A percentile compares a stretch with the other conserved stretches of the same genome.
Conservation (phyloP, 2,888 invertebrate genomes). For the Podotricha telesiphe region DNA sequence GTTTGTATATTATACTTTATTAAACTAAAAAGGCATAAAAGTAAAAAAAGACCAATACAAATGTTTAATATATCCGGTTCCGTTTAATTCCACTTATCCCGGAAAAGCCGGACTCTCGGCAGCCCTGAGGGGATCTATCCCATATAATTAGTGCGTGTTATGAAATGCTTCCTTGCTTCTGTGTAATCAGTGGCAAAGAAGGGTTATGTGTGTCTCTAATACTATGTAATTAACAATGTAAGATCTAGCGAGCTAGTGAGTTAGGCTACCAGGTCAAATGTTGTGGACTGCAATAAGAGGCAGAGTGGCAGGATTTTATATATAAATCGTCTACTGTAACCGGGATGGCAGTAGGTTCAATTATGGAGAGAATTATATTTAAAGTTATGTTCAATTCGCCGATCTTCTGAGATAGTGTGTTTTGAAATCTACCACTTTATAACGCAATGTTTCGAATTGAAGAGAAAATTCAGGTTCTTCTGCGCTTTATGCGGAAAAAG, state of each 20-base stretch:
- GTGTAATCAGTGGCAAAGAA: slow-evolving; percentile 41
- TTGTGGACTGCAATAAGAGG: neutral
- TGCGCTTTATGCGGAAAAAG: too few species aligned
- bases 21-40: neutral
- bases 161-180: slow-evolving; percentile 45
- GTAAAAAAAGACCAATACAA: neutral
- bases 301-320: too few species aligned
- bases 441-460: too few species aligned
- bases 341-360: too few species aligned
- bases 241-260: slow-evolving; percentile 21
- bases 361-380: too few species aligned
- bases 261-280: slow-evolving; percentile 24
- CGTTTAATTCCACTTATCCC: slow-evolving; percentile 9
- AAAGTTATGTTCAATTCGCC: too few species aligned
- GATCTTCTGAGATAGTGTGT: too few species aligned
- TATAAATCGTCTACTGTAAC: too few species aligned
- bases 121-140: slow-evolving; percentile 36
- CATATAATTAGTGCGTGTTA: slow-evolving; percentile 44
- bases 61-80: neutral
- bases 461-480: too few species aligned
- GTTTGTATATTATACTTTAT: too few species aligned
- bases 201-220: slow-evolving; percentile 38
- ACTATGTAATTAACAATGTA: slow-evolving; percentile 36
- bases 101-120: slow-evolving; percentile 4
- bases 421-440: too few species aligned